phyloP scores from a whole-genome alignment of 1,140 invertebrate genomes.

The Limonius californicus region DNA sequence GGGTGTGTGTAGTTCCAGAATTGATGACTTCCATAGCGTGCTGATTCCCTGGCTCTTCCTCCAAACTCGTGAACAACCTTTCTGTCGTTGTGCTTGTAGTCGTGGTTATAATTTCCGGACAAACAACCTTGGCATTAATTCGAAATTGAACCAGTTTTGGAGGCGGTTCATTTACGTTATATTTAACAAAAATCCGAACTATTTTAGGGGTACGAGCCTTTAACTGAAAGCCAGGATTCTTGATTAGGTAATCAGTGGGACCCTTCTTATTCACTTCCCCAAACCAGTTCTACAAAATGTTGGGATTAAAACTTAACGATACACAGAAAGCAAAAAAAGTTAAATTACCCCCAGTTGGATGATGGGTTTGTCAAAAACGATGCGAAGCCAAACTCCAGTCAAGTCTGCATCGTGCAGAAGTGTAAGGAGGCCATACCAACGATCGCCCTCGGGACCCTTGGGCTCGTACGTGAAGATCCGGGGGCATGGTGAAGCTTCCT shows the following conservation, averaged over 20 bases:
- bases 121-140: conserved; percentile 36
- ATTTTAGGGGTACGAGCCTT: conserved; percentile 30
- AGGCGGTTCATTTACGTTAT: conserved; percentile 32
- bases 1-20: no score
- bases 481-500: conserved; percentile 38
- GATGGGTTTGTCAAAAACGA: conserved; percentile 35
- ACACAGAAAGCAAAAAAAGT: no score
- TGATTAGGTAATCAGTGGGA: conserved; percentile 40
- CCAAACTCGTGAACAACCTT: conserved; percentile 28
- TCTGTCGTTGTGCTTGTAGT: conserved; percentile 26
- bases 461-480: conserved; percentile 36
- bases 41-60: no score
- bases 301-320: no score
- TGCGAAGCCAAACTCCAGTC: conserved; percentile 39
- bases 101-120: conserved; percentile 31
- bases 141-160: conserved; percentile 34
- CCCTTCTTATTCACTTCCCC: conserved; percentile 39
- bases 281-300: conserved; percentile 43
- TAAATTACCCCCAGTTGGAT: conserved; percentile 43
- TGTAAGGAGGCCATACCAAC: conserved; percentile 40
- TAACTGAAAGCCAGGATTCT: conserved; percentile 35
- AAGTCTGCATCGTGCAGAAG: conserved; percentile 31
- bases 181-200: conserved; percentile 40
- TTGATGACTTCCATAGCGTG: no score
- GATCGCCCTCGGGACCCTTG: conserved; percentile 29